Percentiles rank a stretch among this genome's conserved stretches.
These are phyloP conservation scores for Pseudocheirus occidentalis DNA, from an alignment of 2,797 vertebrate genomes.

Conservation along the genomic window DNA sequence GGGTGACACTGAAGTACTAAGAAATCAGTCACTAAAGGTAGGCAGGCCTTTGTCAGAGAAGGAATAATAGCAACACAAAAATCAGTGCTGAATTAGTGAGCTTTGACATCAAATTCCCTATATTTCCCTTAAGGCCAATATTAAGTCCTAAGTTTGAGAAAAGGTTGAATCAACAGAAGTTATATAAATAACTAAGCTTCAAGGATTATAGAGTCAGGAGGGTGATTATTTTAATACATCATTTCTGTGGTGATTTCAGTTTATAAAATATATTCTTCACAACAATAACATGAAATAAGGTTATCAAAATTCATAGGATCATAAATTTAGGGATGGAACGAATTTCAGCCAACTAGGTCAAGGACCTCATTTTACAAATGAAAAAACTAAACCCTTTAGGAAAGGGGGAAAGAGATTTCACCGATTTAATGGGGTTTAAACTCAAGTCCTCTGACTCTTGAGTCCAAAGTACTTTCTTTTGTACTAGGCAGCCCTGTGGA, in stretches of 20 bases:
- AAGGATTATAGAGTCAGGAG: neutral
- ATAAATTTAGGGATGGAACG: neutral
- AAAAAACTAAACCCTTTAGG: neutral
- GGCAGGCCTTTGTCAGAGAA: neutral
- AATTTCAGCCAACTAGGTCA: neutral
- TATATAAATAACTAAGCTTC: neutral
- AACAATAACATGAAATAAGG: neutral
- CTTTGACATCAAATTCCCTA: neutral
- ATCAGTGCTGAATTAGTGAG: neutral
- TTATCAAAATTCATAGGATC: neutral
- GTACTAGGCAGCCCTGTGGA: neutral
- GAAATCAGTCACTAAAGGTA: neutral
- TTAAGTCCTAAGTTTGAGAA: neutral
- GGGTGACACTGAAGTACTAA: neutral
- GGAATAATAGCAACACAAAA: neutral
- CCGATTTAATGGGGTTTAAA: neutral
- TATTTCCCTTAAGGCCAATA: neutral
- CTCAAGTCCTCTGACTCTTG: neutral
- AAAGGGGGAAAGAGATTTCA: neutral
- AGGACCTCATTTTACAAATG: neutral
- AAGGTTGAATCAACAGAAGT: neutral
- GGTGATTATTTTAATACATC: neutral
- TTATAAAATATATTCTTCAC: neutral
- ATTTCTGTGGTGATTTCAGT: neutral
- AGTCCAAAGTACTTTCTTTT: neutral